Evolutionary conservation across 2,113 vertebrate species (phyloP).

Genomic region (Piaya cayana): DNA sequence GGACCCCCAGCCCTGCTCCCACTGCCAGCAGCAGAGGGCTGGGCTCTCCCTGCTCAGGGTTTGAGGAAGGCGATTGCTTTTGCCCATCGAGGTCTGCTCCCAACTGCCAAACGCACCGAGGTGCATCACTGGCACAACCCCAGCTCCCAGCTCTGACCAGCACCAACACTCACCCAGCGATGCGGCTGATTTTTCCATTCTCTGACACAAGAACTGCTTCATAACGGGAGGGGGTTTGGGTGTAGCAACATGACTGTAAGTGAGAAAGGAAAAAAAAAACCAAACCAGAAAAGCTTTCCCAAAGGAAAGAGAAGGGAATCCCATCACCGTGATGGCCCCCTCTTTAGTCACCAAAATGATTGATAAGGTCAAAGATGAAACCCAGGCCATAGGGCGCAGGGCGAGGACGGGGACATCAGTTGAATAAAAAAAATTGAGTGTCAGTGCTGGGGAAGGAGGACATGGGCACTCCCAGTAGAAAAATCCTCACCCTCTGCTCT

Average conservation of each 20-base stretch:
- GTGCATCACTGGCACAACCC: rapidly evolving
- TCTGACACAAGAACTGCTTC: neutral
- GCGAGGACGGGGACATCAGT: neutral
- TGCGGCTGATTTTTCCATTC: rapidly evolving
- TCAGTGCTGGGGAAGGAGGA: slow-evolving; percentile 44
- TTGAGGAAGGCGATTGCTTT: neutral
- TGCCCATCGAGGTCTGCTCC: neutral
- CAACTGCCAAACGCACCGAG: rapidly evolving
- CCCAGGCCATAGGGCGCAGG: slow-evolving; percentile 13
- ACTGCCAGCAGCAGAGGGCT: rapidly evolving
- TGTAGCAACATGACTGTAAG: neutral
- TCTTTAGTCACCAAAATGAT: slow-evolving; percentile 47
- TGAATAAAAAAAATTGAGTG: slow-evolving; percentile 17
- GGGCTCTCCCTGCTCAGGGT: neutral
- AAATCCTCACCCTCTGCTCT: slow-evolving; percentile 57
- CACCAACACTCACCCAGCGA: rapidly evolving
- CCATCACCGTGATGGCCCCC: neutral
- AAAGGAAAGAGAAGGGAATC: slow-evolving; percentile 18
- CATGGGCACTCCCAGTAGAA: slow-evolving; percentile 25
- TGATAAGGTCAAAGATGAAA: slow-evolving; percentile 63
- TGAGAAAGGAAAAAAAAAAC: neutral
- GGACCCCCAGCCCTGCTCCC: rapidly evolving
- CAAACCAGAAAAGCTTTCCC: neutral
- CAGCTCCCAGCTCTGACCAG: neutral
- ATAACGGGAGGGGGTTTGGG: neutral